Percentiles rank a stretch among this genome's conserved stretches.
phyloP scores from a whole-genome alignment of 2,113 vertebrate genomes.

The Proteles cristata region DNA sequence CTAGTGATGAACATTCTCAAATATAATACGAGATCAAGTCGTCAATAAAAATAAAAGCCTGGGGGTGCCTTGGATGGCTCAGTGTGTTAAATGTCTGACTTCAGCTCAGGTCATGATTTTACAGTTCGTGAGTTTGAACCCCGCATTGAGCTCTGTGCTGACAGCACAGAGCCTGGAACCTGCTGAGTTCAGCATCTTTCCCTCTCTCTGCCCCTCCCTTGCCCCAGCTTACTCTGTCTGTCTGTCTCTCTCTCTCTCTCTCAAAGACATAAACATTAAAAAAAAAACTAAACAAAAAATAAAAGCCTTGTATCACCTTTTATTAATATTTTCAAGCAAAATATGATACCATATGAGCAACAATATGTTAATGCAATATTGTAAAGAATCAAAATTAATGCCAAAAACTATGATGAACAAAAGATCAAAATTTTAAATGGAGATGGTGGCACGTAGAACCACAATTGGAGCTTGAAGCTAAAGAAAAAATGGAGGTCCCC shows the following conservation, averaged over 20 bases:
- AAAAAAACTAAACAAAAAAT: slow-evolving; percentile 60
- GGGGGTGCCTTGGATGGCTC: no score
- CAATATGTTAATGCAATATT: background rate
- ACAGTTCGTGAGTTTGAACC: no score
- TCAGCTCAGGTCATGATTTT: no score
- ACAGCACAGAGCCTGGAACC: no score
- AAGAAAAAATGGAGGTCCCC: background rate
- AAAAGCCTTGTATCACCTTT: slow-evolving; percentile 65
- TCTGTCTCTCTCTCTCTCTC: no score
- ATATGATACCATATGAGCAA: slow-evolving; percentile 51
- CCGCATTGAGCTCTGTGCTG: no score
- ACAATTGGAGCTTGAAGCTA: background rate
- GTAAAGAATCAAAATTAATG: background rate
- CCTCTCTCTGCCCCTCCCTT: no score
- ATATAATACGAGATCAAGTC: slow-evolving; percentile 77
- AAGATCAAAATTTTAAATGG: background rate
- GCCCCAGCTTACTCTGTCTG: no score
- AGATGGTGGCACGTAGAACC: background rate
- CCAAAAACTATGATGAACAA: background rate
- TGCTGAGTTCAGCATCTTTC: no score
- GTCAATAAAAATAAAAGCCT: slow-evolving; percentile 76
- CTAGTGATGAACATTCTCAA: background rate
- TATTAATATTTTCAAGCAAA: slow-evolving; percentile 81
- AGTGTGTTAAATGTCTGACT: no score
- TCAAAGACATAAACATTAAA: no score